These are phyloP conservation scores for Phalera bucephala DNA, from an alignment of 2,888 invertebrate species.

Conservation along the genomic window DNA sequence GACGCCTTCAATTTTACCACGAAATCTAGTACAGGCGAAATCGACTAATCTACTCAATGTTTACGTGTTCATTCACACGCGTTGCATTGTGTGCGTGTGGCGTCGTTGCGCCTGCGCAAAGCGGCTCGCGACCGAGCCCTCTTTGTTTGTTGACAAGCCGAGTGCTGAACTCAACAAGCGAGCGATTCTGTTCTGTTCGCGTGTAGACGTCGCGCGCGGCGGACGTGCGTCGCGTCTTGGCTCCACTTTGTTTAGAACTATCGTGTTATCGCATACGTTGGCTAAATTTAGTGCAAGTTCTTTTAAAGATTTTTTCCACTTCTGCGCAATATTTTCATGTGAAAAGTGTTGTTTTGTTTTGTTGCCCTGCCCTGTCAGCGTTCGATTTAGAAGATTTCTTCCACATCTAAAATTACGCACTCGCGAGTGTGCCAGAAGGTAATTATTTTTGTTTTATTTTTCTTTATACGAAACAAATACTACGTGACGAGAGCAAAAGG, in stretches of 20 bases:
- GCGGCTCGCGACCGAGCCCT: conserved; percentile 61
- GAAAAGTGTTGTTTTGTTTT: conserved; percentile 58
- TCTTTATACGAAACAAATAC: conserved; percentile 26
- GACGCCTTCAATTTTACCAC: conserved; percentile 14
- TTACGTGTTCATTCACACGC: conserved; percentile 76
- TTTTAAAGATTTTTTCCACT: conserved; percentile 45
- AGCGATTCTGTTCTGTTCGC: conserved; percentile 45
- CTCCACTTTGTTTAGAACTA: conserved; percentile 45
- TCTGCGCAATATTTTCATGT: conserved; percentile 58
- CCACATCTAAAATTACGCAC: conserved; percentile 63
- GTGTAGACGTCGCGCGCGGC: conserved; percentile 51
- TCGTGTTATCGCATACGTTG: conserved; percentile 58
- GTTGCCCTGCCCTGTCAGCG: conserved; percentile 35
- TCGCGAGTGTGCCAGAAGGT: conserved; percentile 69
- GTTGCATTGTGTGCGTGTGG: conserved; percentile 55
- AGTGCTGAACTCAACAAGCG: conserved; percentile 50
- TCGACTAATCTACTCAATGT: conserved; percentile 47
- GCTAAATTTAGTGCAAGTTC: conserved; percentile 71
- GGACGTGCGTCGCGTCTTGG: conserved; percentile 40
- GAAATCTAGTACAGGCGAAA: conserved; percentile 18
- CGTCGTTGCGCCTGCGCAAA: conserved; percentile 66
- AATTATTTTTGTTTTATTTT: conserved; percentile 48
- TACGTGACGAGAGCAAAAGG: conserved; percentile 6
- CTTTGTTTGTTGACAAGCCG: conserved; percentile 82
- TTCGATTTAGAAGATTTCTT: conserved; percentile 50